Percentiles rank a stretch among this genome's conserved stretches.
Conservation (phyloP, 2,797 vertebrate genomes). For the Tokudaia muenninki region DNA sequence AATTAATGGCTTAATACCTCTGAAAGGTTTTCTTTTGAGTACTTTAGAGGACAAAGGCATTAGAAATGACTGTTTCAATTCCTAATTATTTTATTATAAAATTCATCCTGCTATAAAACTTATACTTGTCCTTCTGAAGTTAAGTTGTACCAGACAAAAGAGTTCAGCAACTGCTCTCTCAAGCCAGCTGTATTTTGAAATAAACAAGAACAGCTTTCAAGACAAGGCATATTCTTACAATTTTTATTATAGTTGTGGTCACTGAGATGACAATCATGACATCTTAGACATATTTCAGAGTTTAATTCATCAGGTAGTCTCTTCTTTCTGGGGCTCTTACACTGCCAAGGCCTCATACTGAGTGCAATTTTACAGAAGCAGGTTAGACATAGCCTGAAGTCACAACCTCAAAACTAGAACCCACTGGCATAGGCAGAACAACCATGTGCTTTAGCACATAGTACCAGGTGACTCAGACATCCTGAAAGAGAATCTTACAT, state of each 20-base stretch:
- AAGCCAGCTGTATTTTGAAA: conserved; percentile 50
- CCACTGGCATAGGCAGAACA: neutral
- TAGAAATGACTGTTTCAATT: neutral
- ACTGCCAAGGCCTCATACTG: neutral
- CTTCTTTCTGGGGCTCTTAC: neutral
- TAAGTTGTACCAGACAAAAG: neutral
- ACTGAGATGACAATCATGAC: neutral
- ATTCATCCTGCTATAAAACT: conserved; percentile 5
- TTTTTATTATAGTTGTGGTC: neutral
- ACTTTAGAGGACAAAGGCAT: neutral
- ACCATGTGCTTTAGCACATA: neutral
- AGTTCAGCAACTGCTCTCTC: neutral
- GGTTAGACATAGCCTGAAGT: neutral
- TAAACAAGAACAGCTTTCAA: conserved; percentile 17
- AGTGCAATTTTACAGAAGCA: conserved; percentile 11
- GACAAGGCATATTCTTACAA: neutral
- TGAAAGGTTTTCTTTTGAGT: neutral
- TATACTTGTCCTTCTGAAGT: conserved; percentile 49
- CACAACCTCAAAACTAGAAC: neutral
- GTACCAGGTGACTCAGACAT: neutral
- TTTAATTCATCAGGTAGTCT: neutral
- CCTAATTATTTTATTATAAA: conserved; percentile 7
- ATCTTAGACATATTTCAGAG: neutral
- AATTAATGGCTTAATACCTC: neutral
- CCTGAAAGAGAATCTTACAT: neutral